Base-by-base conservation (phyloP, 2,888 invertebrate genomes). In the Phyllotreta cruciferae region DNA sequence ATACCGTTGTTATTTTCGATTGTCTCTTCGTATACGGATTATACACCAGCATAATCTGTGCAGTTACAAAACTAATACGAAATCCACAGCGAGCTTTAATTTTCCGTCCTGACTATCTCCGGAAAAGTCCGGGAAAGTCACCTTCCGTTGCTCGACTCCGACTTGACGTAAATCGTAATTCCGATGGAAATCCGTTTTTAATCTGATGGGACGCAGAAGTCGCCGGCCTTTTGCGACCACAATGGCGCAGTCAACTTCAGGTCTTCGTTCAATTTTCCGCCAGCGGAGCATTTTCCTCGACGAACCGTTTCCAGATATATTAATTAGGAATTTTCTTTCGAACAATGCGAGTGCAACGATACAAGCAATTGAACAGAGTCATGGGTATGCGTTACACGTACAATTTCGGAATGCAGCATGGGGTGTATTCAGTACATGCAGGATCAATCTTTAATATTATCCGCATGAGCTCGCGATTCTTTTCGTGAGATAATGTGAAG, bases 201-300 rank as follows among this genome's bases (percentile, higher is more conserved):
- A 70, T 69, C 54, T 64, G 67, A 68, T 68, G 69, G 68, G 65
- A 64, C 65, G 63, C 63, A 64, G 53, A 68, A 49, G 62, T 47
- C 54, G 70, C 66, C 64, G 65, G 67, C 66, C 60, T 64, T 62
- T 56, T 67, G 57, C 60, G 62, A 64, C 67, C 69, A 63, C 69
- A 66, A 65, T 62, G 53, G 65, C 67, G 70, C 63, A 66, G 66
- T 66, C 72, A 71, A 70, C 69, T 72, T 71, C 64, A 64, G 63
- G 52, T 50, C 35, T 52, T 24, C 24, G 24, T 24, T 24, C 24
- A 24, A 24, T 24, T 24, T 24, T 24, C 24, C 24, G 24, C 24
- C 4, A 24, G 24, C 24, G 24, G 24, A 24, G 24, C 1, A 24
- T 1, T 4, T 3, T 24, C 24, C 2, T 24, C 4, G 24, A 24